Base-by-base conservation (phyloP, 2,888 invertebrate species). In the Drosophila pseudotakahashii region DNA sequence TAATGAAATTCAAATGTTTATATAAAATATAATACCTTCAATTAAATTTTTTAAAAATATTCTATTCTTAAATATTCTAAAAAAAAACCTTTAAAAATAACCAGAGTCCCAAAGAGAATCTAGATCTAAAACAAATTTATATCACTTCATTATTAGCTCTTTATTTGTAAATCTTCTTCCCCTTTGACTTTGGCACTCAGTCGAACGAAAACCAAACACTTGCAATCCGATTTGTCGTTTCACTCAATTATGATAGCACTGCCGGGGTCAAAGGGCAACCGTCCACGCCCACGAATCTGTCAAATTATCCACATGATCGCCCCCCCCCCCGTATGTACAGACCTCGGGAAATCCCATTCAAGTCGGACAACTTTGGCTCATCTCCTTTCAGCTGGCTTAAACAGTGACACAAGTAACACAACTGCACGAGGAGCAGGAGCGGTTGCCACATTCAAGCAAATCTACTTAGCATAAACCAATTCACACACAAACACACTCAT, bases 381-480 rank as follows among this genome's bases (percentile, higher is more conserved):
- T 59, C 71, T 59, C 51, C 51, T 10, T 36, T 68, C 54, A 67
- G 62, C 72, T 64, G 61, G 45, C 67, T 66, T 78, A 67, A 61
- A 58, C 76, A 64, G 69, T 70, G 62, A 63, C 48, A 72, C 61
- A 58, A 59, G 61, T 58, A 55, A 52, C 62, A 54, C 57, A 68
- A 30, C 44, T 63, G 54, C 45, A 67, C 41, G 42, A 48, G 36
- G 11, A 59, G 2, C 26, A 3, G 36, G 13, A 58, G 16, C 61
- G 47, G 16, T 19, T 50, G 48, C 55, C 71, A 81, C 78, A 76
- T 81, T 78, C 73, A 59, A 64, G 74, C 41, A 87, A 81, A 81
- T 87, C 81, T 84, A 87, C 81, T 81, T 81, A 81, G 67, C 76
- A 78, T 83, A 87, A 81, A 87, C 81, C 87, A 81, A 87, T 86